Percentiles rank a stretch among this genome's conserved stretches.
These are phyloP conservation scores for Athetis lepigone DNA, from an alignment of 2,888 invertebrate genomes.

Conservation along the genomic window DNA sequence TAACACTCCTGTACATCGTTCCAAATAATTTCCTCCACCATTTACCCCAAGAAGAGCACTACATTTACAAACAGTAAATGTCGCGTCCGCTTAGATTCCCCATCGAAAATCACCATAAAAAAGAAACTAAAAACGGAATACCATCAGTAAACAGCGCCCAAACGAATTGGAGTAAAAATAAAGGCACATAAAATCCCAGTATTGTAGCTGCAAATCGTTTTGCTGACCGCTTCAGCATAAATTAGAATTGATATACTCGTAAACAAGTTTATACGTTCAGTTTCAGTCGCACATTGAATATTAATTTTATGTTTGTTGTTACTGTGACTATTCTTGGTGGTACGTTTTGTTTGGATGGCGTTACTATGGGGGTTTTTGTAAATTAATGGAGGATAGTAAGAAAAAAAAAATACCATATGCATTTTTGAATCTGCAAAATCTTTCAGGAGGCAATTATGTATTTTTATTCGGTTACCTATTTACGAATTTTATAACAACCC, in stretches of 20 bases:
- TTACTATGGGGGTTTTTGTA: not conserved
- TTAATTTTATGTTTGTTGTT: constrained; percentile 58
- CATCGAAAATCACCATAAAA: constrained; percentile 8
- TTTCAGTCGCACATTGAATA: constrained; percentile 59
- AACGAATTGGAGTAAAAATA: constrained; percentile 49
- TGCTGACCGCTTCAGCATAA: constrained; percentile 53
- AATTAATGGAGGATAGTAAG: no score
- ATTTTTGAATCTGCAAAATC: no score
- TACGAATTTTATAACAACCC: no score
- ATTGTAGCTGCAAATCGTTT: constrained; percentile 50
- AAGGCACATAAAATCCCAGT: constrained; percentile 33
- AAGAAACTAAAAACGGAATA: constrained; percentile 25
- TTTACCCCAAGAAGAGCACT: not conserved
- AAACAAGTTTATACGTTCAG: constrained; percentile 59
- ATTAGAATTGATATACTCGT: constrained; percentile 60
- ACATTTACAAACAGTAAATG: not conserved
- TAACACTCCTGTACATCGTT: not conserved
- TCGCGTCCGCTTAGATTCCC: not conserved
- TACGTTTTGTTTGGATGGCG: constrained; percentile 24
- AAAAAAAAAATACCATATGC: no score
- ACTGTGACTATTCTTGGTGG: constrained; percentile 32
- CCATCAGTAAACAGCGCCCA: constrained; percentile 27
- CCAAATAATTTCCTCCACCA: not conserved
- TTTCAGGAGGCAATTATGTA: no score
- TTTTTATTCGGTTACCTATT: no score